Percentiles rank a stretch among this genome's conserved stretches.
Evolutionary conservation across 2,113 vertebrate genomes (phyloP).

Genomic region (Lonchura striata): DNA sequence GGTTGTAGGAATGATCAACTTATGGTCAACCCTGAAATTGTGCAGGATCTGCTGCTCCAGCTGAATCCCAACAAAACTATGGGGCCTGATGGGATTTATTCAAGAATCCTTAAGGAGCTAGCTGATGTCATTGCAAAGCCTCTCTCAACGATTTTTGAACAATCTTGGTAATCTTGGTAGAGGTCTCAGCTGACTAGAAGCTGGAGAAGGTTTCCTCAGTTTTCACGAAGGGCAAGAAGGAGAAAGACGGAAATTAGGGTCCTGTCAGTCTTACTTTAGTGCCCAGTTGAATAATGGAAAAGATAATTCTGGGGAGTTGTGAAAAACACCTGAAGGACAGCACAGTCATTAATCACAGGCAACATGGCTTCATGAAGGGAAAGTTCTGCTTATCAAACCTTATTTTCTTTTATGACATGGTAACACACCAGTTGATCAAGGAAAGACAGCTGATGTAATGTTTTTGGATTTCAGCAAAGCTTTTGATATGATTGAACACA

Average conservation of each 20-base stretch:
- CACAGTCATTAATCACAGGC: background rate
- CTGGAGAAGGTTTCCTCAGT: background rate
- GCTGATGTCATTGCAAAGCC: background rate
- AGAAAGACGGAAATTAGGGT: rapidly evolving
- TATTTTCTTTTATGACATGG: background rate
- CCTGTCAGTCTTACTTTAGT: background rate
- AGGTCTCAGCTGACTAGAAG: background rate
- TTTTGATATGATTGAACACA: background rate
- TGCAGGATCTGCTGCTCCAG: background rate
- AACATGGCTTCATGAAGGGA: background rate
- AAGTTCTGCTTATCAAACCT: background rate
- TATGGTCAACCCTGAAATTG: background rate
- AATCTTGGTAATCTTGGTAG: background rate
- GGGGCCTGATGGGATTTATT: background rate
- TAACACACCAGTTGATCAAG: background rate
- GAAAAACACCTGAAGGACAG: background rate
- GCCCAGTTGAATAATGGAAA: background rate
- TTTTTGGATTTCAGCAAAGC: background rate
- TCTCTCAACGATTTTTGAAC: background rate
- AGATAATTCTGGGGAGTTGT: background rate
- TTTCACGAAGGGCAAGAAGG: background rate
- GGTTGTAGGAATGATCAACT: background rate
- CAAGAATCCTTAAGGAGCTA: background rate
- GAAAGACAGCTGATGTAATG: background rate
- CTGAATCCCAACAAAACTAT: background rate